These are phyloP conservation scores for Cheilosia grossa DNA, from an alignment of 2,888 invertebrate genomes.

Conservation along the genomic window DNA sequence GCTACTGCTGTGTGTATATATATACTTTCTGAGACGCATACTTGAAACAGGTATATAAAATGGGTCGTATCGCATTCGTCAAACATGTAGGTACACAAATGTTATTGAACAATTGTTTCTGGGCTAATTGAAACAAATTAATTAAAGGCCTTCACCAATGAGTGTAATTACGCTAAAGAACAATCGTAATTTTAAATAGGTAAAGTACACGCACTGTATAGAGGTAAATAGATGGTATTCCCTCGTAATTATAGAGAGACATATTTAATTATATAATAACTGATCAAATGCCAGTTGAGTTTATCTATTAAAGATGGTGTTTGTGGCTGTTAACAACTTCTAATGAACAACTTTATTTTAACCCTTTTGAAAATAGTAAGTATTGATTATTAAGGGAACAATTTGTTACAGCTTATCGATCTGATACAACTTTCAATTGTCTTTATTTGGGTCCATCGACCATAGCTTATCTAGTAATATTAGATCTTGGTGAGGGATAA, in stretches of 20 bases:
- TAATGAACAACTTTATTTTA: conserved; percentile 18
- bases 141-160: conserved; percentile 67
- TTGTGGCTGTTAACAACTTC: conserved; percentile 14
- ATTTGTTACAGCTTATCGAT: no score
- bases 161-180: conserved; percentile 40
- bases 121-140: conserved; percentile 63
- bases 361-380: background rate
- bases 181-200: conserved; percentile 37
- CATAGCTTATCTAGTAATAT: no score
- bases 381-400: background rate
- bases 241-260: conserved; percentile 39
- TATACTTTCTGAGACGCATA: background rate
- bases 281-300: conserved; percentile 32
- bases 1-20: conserved; percentile 7
- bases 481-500: no score
- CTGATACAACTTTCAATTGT: no score
- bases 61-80: conserved; percentile 8
- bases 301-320: conserved; percentile 4
- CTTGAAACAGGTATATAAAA: background rate
- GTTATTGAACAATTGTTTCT: conserved; percentile 47
- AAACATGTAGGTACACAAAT: conserved; percentile 20
- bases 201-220: conserved; percentile 42
- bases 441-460: no score
- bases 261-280: conserved; percentile 32
- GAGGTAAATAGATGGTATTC: background rate